Base-by-base conservation (phyloP, 2,888 invertebrate genomes). In the Chironomus riparius region DNA sequence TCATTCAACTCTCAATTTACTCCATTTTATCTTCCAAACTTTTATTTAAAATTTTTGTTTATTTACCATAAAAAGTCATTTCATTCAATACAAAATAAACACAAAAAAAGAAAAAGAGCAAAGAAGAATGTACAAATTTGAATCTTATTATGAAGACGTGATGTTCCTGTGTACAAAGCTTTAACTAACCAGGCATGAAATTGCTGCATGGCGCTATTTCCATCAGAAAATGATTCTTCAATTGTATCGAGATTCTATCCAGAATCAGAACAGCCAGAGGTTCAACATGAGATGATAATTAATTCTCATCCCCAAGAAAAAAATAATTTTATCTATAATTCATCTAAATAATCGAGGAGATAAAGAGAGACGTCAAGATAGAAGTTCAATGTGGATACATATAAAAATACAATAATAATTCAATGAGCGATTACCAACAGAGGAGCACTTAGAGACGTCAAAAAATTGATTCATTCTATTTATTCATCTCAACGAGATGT, bases 401-500 rank as follows among this genome's bases (percentile, higher is more conserved):
- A 38, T 38, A 10, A 38, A 18, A 56, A 56, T n/a, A 56, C 68
- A 68, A 68, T 24, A 22, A 22, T 13, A 24, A 68, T 24, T 68
- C 21, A 68, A 68, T 68, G 24, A 68, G 24, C 22, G 68, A 21
- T 68, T 68, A 38, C 38, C 38, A 68, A 21, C 38, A 15, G 56
- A 56, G 71, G 18, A 47, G 28, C 71, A 71, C 71, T 71, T 61
- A 56, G 21, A 61, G 18, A 50, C 48, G 71, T 71, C 71, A 71
- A 69, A 56, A 56, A 71, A 56, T 71, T 47, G 71, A 50, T 48
- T 71, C 47, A 56, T 71, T 56, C 24, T 47, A 68, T 68, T 68
- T 68, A 15, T 24, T 22, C n/a, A 48, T 47, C 38, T 38, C 38
- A 38, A 38, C 38, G 38, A 38, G 38, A 38, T 38, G 10, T 38